Percentiles rank a stretch among this genome's conserved stretches.
phyloP scores from a whole-genome alignment of 2,797 vertebrate species.

The Sebastes kiyomatsui region DNA sequence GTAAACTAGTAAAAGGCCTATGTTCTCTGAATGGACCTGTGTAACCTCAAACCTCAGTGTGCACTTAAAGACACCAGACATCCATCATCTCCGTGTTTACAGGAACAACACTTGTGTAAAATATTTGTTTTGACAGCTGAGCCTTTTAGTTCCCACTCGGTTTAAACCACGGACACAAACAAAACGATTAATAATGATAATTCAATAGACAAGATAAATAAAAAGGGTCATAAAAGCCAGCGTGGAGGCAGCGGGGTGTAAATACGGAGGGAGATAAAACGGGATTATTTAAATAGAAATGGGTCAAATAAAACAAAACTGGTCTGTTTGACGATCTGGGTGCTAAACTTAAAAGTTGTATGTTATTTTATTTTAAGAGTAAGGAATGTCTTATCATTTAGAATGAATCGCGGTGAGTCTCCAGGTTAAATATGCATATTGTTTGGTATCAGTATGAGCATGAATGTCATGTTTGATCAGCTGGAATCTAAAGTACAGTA shows the following conservation, averaged over 20 bases:
- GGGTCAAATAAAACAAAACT: neutral
- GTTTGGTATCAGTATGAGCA: neutral
- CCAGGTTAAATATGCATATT: neutral
- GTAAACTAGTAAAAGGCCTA: neutral
- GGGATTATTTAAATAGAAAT: neutral
- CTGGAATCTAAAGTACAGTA: neutral
- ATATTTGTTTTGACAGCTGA: slow-evolving; percentile 18
- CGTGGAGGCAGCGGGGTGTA: neutral
- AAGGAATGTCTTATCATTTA: neutral
- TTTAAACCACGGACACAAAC: slow-evolving; percentile 8
- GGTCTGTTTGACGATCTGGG: neutral
- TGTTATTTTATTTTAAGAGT: neutral
- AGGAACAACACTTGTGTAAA: neutral
- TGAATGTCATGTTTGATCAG: neutral
- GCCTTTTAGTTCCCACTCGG: slow-evolving; percentile 12
- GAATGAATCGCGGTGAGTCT: neutral
- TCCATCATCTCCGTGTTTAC: neutral
- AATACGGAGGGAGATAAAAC: neutral
- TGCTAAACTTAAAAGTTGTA: neutral
- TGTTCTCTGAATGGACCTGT: neutral
- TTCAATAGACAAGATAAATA: neutral
- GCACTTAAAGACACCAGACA: neutral
- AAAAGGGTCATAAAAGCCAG: neutral
- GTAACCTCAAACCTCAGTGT: slow-evolving; percentile 7
- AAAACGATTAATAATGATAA: slow-evolving; percentile 14